Base-by-base conservation (phyloP, 2,888 invertebrate species). In the Malacosoma neustria region DNA sequence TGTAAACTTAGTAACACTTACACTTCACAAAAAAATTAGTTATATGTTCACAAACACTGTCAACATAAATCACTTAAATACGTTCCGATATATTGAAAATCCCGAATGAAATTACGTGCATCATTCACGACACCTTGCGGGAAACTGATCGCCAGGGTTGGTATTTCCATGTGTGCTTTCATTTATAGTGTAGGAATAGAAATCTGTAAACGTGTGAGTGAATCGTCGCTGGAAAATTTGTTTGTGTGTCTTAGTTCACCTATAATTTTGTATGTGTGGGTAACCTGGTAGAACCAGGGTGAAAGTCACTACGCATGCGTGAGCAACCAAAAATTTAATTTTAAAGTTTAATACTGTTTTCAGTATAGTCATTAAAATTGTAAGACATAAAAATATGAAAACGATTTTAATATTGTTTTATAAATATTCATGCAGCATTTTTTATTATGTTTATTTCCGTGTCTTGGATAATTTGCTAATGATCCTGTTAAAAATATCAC, bases 231-330 rank as follows among this genome's bases (percentile, higher is more conserved):
- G 7, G 7, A n/a, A 32, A 11, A 4, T 39, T 44, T 44, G 60
- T 60, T 61, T 58, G 57, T 57, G 72, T 70, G 70, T 64, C 71
- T 63, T 36, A 51, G 63, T 69, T 64, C 71, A 76, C 73, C 71
- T 74, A 65, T 52, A 37, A 31, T 36, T 55, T 36, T 36, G 36
- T 1, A 2, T 57, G 74, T 75, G 61, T 58, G 66, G 15, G 61
- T 57, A 51, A 48, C 60, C 57, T 22, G 54, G 57, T 59, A 60
- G 45, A 54, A 55, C 66, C 60, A 61, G 64, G 62, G 57, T 58
- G 65, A 60, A 65, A 53, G 42, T 44, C 39, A 51, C 37, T 14
- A 64, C 74, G 74, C 77, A 72, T 77, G 73, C 72, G 45, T 61
- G n/a, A n/a, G n/a, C n/a, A n/a, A n/a, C n/a, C n/a, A n/a, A n/a